A percentile compares a stretch with the other conserved stretches of the same genome.
These are phyloP conservation scores for Andricus grossulariae DNA, from an alignment of 1,140 invertebrate genomes.

Conservation along the genomic window DNA sequence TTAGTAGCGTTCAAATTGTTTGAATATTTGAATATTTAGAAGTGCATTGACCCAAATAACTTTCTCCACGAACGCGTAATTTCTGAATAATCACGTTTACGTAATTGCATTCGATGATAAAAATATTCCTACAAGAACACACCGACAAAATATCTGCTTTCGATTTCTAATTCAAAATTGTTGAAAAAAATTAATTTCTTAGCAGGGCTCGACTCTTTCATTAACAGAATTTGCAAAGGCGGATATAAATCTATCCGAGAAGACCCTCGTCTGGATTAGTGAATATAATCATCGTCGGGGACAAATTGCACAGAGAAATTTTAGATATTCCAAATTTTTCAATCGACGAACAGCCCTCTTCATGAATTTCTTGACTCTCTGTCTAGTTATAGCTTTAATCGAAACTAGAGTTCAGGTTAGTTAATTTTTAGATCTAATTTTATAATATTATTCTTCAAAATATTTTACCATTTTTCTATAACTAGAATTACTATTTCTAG, in stretches of 20 bases:
- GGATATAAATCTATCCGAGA: neutral
- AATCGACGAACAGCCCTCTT: conserved; percentile 9
- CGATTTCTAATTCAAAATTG: neutral
- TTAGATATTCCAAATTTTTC: neutral
- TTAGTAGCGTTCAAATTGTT: neutral
- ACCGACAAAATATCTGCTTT: no score
- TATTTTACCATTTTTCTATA: conserved; percentile 9
- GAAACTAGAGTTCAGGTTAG: conserved; percentile 7
- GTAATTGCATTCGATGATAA: neutral
- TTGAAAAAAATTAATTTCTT: neutral
- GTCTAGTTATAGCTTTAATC: conserved; percentile 14
- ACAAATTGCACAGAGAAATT: conserved; percentile 5
- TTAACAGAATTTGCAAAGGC: neutral
- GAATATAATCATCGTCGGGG: conserved; percentile 20
- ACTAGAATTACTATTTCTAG: conserved; percentile 39
- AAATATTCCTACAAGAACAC: no score
- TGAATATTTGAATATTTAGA: neutral
- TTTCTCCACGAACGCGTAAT: neutral
- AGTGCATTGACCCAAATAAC: neutral
- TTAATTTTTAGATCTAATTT: neutral
- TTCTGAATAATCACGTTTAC: neutral
- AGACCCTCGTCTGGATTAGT: conserved; percentile 17
- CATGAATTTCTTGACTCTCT: conserved; percentile 16
- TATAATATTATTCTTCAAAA: conserved; percentile 10
- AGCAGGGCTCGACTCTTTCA: conserved; percentile 10